Evolutionary conservation across 2,797 vertebrate species (phyloP).

Genomic region (Australoheros facetus): DNA sequence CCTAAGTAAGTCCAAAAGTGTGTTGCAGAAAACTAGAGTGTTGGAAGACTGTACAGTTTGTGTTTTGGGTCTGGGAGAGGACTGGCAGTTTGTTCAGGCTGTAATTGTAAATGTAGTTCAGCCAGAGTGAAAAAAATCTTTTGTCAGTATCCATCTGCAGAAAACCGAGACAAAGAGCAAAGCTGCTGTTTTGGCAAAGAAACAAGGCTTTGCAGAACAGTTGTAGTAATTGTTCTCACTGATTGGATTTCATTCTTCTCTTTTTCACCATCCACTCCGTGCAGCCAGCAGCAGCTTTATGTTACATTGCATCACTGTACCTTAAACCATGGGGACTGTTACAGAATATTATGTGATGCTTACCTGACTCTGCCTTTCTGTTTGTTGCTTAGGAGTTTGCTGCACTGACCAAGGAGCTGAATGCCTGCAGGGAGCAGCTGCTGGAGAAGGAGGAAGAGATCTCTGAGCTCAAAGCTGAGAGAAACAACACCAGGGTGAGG

Average conservation of each 20-base stretch:
- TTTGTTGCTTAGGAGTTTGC: slow-evolving; percentile 91
- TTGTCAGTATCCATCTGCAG: slow-evolving; percentile 29
- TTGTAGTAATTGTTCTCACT: neutral
- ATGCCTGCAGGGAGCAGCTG: slow-evolving; percentile 95
- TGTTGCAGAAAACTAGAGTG: neutral
- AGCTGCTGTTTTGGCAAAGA: slow-evolving; percentile 8
- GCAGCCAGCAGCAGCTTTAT: neutral
- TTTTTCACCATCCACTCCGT: neutral
- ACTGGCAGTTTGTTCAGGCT: neutral
- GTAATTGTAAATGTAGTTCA: slow-evolving; percentile 27
- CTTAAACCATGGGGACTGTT: neutral
- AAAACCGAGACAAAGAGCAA: slow-evolving; percentile 1
- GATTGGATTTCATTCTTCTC: neutral
- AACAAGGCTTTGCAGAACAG: neutral
- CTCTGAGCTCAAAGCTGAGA: slow-evolving; percentile 98
- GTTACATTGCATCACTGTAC: slow-evolving; percentile 7
- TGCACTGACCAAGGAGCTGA: slow-evolving; percentile 97
- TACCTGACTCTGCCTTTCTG: slow-evolving; percentile 1
- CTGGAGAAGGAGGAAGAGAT: slow-evolving; percentile 99
- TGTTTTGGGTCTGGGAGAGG: neutral
- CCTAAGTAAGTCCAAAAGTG: neutral
- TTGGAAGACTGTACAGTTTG: neutral
- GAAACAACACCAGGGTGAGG: slow-evolving; percentile 99
- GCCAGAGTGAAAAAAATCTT: slow-evolving; percentile 9
- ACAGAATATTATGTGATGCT: slow-evolving; percentile 20